Evolutionary conservation across 2,113 vertebrate genomes (phyloP), one percentile per base, ranked within the genome.

Genomic region (Ursus arctos): DNA sequence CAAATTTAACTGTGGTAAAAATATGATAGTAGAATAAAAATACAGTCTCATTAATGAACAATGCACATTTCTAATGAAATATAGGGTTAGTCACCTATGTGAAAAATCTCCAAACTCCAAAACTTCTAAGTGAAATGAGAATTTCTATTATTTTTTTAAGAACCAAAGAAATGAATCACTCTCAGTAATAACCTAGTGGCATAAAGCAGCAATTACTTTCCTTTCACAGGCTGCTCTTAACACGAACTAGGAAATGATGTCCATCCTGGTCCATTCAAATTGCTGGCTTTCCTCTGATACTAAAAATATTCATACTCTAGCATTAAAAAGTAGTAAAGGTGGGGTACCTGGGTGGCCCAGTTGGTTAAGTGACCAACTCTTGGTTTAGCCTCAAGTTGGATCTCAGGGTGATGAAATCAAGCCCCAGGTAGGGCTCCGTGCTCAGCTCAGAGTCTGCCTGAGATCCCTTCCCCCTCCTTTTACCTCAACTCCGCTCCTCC

Each of bases 91-190:
- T 43, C 12, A 85, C 9, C 57, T 82, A 21, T 33, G 0, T 28
- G 26, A 95, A 94, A 76, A 86, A 22, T 83, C 31, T 81, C n/a
- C 13, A 36, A 40, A 31, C 15, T 61, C 26, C 26, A 28, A 77
- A 31, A 7, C 5, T 36, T 65, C 93, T 40, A 89, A 82, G 28
- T 77, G 24, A 86, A 90, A 4, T 51, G 24, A 76, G 43, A 40
- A 2, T 24, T 89, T 63, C 71, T 71, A 76, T 79, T 83, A 22
- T 87, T 88, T 33, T n/a, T 82, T 1, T 8, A 84, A 93, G 43
- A 83, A 14, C 57, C 18, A 72, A 97, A 74, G 8, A 77, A 93
- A 88, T 81, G 55, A 93, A 49, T 89, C 26, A 76, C 4, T 87
- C 59, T 94, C 3, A 63, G 7, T 43, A 94, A 93, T 71, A 74